Base-by-base conservation (phyloP, 2,888 invertebrate genomes). In the Euclidia mi region DNA sequence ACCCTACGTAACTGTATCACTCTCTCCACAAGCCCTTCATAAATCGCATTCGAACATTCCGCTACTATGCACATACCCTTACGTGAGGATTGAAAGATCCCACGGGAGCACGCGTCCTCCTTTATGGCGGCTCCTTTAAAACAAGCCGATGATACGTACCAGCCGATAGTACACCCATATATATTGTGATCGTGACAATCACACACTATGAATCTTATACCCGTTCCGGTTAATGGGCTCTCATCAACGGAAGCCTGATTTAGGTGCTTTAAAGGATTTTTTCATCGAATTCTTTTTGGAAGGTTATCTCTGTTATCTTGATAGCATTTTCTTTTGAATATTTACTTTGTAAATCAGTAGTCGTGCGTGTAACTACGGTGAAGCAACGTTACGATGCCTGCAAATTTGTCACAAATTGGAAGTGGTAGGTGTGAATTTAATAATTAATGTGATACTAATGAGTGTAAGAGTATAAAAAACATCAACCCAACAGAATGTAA, bases 41-140 rank as follows among this genome's bases (percentile, higher is more conserved):
- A 0, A 15, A 14, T 62, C 69, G 59, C 31, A 14, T 18, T 12
- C 3, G 9, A 0, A 12, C 25, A 32, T 41, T 3, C 34, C 14
- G 6, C 11, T 40, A 37, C 10, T 58, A 4, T 45, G 35, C 50
- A 57, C 46, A 18, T 31, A 10, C 31, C 71, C 56, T 67, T 58
- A 65, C 12, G 11, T 10, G 31, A 46, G 55, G 61, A 44, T 62
- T 55, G 45, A 53, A 52, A 45, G 45, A 38, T 56, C 78, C 75
- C 81, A 37, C 58, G 75, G 78, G 82, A 76, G 57, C 48, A 47
- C 45, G 61, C 65, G 68, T 76, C 79, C 72, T 71, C 69, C 67
- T 76, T 81, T 82, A 82, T 58, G 68, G 74, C 75, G 56, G 66
- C 73, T 78, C 74, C 76, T 82, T 80, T 80, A 81, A 82, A 81